These are phyloP conservation scores for Phoxinus phoxinus DNA, from an alignment of 2,113 vertebrate species.

Conservation along the genomic window DNA sequence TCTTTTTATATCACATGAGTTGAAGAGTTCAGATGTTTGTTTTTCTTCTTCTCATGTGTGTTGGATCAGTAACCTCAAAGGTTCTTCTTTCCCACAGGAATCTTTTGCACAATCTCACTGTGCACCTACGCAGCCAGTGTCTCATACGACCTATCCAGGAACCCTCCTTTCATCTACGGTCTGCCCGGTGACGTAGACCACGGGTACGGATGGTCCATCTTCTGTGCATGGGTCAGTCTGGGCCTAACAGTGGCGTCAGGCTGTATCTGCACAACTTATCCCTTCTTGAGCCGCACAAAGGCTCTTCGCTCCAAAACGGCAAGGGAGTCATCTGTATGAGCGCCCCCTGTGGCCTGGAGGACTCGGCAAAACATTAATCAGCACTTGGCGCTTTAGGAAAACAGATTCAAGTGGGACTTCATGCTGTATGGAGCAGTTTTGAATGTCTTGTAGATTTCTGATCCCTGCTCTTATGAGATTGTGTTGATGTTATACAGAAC, in stretches of 20 bases:
- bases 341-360: neutral
- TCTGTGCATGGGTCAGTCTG: slow-evolving; percentile 85
- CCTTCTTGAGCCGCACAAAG: slow-evolving; percentile 79
- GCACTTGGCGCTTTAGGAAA: slow-evolving; percentile 25
- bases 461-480: neutral
- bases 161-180: slow-evolving; percentile 83
- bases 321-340: slow-evolving; percentile 75
- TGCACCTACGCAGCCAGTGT: slow-evolving; percentile 86
- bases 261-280: slow-evolving; percentile 84
- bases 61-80: slow-evolving; percentile 4
- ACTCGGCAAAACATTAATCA: slow-evolving; percentile 2
- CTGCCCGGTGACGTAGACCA: slow-evolving; percentile 84
- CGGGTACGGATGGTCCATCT: slow-evolving; percentile 86
- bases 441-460: slow-evolving; percentile 30
- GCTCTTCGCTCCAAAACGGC: slow-evolving; percentile 78
- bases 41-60: neutral
- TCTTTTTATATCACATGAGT: too few relatives aligned
- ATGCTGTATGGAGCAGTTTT: neutral
- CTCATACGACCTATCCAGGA: slow-evolving; percentile 85
- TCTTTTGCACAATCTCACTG: slow-evolving; percentile 88
- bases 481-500: neutral
- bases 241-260: slow-evolving; percentile 81
- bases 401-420: slow-evolving; percentile 9
- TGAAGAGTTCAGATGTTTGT: neutral
- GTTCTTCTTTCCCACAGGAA: slow-evolving; percentile 68